phyloP scores from a whole-genome alignment of 2,888 invertebrate species.

The Tridacna crocea region DNA sequence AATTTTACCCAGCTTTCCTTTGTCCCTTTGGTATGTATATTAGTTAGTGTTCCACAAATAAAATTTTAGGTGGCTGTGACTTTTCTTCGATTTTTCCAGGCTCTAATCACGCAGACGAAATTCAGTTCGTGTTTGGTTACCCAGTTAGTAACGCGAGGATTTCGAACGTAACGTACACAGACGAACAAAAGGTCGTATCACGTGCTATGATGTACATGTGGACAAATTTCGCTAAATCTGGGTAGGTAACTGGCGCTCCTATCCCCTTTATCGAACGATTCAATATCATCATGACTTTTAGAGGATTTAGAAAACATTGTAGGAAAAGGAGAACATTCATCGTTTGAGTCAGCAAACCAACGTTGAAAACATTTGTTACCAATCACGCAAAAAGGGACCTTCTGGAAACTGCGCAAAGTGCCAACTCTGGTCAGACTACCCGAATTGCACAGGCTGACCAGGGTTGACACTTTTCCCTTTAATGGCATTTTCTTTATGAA shows the following conservation, averaged over 20 bases:
- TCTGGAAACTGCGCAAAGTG: too few relatives aligned
- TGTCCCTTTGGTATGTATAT: too few relatives aligned
- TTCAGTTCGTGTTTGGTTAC: conserved; percentile 78
- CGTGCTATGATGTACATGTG: conserved; percentile 95
- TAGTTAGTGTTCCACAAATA: neutral
- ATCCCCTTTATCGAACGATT: neutral
- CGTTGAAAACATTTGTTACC: neutral
- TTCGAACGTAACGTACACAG: conserved; percentile 86
- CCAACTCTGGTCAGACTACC: too few relatives aligned
- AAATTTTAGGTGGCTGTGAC: neutral
- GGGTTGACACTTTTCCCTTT: too few relatives aligned
- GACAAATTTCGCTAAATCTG: conserved; percentile 85
- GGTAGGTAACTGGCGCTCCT: neutral
- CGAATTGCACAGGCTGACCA: too few relatives aligned
- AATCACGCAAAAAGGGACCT: too few relatives aligned
- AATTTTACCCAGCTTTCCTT: too few relatives aligned
- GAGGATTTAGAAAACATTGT: neutral
- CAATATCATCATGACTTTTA: neutral
- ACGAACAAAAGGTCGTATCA: conserved; percentile 92
- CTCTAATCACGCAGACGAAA: conserved; percentile 79
- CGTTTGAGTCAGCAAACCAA: neutral
- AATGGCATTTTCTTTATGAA: too few relatives aligned
- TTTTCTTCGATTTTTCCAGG: conserved; percentile 55
- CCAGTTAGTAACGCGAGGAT: conserved; percentile 22
- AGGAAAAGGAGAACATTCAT: neutral